Evolutionary conservation across 2,797 vertebrate species (phyloP), one percentile per base, ranked within the genome.

Genomic region (Apogon talboti): DNA sequence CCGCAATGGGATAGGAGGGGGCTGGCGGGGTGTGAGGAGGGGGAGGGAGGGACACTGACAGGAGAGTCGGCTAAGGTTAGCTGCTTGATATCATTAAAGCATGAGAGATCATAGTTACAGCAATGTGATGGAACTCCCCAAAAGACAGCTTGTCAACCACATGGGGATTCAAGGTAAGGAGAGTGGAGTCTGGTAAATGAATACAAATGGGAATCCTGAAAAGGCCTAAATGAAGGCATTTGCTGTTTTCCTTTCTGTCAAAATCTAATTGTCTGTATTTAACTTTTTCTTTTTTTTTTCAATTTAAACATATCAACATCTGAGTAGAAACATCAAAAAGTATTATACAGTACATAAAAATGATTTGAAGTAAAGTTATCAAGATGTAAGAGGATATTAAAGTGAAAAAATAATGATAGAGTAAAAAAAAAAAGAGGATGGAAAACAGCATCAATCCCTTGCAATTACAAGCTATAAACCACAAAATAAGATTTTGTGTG

Each of bases 1-100:
- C 96, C 95, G 82, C 91, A 93, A 96, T 92, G 93, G 94, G 94
- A 93, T 76, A 82, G 92, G 93, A 89, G 91, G 92, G 93, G 93
- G 93, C 85, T 87, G 89, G 28, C 11, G 28, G 35, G 11, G 47
- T 50, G 50, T 88, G 91, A 1, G 85, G 90, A 92, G 90, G 79
- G 44, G 42, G 48, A 14, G 72, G 71, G 68, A 6, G 81, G 71
- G 88, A 91, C 93, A 89, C 47, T 59, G 51, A 79, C 12, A 90
- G 90, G 93, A 92, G 90, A 89, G 77, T 88, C 73, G 47, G 76
- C 78, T 88, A 83, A 91, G 89, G 91, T 92, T 89, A 90, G 88
- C 72, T 76, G 80, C 85, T 81, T 71, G 57, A 73, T 81, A 86
- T 90, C 84, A 88, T 91, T 91, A 90, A 87, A 91, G 76, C 66